A percentile compares a stretch with the other conserved stretches of the same genome.
These are phyloP conservation scores for Distichodus sexfasciatus DNA, from an alignment of 2,797 vertebrate genomes.

Conservation along the genomic window DNA sequence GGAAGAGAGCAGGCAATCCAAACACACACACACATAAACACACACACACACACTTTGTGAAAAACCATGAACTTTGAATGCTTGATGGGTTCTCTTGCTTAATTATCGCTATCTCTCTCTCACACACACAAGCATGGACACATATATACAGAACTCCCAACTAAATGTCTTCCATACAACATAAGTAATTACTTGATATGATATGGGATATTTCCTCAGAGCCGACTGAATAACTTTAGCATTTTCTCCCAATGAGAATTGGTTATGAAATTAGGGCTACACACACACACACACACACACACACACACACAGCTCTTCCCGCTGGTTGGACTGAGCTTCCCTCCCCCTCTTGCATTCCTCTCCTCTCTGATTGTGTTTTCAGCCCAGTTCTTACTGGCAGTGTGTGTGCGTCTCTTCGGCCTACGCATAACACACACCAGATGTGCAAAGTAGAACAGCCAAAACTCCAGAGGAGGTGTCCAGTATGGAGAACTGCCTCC, in stretches of 20 bases:
- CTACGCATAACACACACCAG: slow-evolving; percentile 52
- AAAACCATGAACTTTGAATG: too few species aligned
- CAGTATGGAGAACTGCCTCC: neutral
- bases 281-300: slow-evolving; percentile 28
- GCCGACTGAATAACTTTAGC: too few species aligned
- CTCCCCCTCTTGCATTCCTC: slow-evolving; percentile 34
- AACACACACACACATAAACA: too few species aligned
- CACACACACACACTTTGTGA: too few species aligned
- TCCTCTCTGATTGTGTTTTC: slow-evolving; percentile 38
- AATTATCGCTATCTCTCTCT: too few species aligned
- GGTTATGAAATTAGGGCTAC: slow-evolving; percentile 1
- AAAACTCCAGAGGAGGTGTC: slow-evolving; percentile 19
- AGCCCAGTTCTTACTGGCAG: slow-evolving; percentile 48
- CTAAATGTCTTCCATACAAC: neutral
- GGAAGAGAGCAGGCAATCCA: too few species aligned
- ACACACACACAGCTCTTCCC: slow-evolving; percentile 9
- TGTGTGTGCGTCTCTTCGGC: slow-evolving; percentile 33
- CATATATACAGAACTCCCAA: neutral
- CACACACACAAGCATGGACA: neutral
- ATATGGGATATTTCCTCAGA: neutral
- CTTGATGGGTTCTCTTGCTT: too few species aligned
- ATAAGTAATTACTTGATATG: too few species aligned
- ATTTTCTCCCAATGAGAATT: neutral
- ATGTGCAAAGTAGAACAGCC: slow-evolving; percentile 47
- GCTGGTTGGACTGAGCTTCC: neutral